These are phyloP conservation scores for Lanistes nyassanus DNA, from an alignment of 1,140 invertebrate genomes.

Conservation along the genomic window DNA sequence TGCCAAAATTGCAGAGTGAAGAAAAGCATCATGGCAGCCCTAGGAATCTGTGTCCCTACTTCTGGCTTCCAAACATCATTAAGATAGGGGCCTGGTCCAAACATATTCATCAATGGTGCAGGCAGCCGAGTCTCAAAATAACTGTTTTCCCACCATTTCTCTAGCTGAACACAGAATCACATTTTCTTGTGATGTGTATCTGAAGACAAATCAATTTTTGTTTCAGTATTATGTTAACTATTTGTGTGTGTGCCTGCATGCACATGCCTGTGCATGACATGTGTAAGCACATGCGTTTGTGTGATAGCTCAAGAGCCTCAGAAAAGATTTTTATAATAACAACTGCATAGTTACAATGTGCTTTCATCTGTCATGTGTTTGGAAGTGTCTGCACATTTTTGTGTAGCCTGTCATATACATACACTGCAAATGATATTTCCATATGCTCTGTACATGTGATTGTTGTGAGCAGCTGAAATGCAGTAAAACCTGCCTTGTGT, in stretches of 20 bases:
- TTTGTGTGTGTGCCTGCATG: slow-evolving; percentile 9
- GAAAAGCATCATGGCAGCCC: slow-evolving; percentile 55
- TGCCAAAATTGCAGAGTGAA: slow-evolving; percentile 62
- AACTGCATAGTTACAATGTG: too few species aligned
- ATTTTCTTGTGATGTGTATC: background rate
- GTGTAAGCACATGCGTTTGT: background rate
- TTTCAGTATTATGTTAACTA: background rate
- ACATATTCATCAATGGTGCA: slow-evolving; percentile 64
- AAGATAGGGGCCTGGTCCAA: slow-evolving; percentile 60
- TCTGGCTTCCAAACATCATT: slow-evolving; percentile 53
- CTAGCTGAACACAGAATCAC: background rate
- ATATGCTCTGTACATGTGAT: too few species aligned
- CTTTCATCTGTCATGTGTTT: too few species aligned
- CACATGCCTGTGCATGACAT: background rate
- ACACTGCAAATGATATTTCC: too few species aligned
- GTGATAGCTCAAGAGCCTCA: too few species aligned
- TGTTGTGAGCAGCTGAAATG: too few species aligned
- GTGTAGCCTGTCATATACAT: too few species aligned
- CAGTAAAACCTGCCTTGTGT: too few species aligned
- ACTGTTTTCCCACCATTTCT: slow-evolving; percentile 67
- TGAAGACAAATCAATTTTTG: background rate
- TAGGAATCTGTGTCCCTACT: slow-evolving; percentile 53
- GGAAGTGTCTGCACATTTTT: too few species aligned
- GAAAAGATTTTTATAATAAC: too few species aligned
- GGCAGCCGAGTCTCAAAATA: slow-evolving; percentile 63